Conservation (phyloP, 2,888 invertebrate species). For the Ophioninae sp. region DNA sequence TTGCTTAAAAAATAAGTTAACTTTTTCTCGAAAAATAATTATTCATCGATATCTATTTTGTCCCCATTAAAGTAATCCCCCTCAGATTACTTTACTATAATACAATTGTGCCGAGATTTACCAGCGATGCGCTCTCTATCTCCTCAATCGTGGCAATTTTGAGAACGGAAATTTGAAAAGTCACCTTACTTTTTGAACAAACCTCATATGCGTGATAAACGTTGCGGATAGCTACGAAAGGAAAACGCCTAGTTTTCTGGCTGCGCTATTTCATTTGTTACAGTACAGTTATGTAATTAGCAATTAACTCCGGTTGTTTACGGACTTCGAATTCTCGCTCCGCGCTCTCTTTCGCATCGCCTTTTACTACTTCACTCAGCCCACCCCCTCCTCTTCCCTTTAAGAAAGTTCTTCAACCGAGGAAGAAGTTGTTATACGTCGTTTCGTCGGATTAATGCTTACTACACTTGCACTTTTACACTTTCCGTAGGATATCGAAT, state of each 20-base stretch:
- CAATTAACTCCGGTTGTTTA: conserved; percentile 38
- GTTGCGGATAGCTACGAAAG: neutral
- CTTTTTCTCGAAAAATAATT: no score
- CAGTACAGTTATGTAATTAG: conserved; percentile 49
- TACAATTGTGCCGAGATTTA: no score
- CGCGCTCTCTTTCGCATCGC: conserved; percentile 2
- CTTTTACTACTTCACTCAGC: neutral
- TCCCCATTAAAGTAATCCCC: no score
- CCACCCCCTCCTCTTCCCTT: neutral
- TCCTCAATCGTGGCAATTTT: no score
- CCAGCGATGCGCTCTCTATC: no score
- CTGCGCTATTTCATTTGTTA: conserved; percentile 11
- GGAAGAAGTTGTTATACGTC: conserved; percentile 4
- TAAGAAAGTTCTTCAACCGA: conserved; percentile 11
- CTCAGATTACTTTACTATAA: no score
- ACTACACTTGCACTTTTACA: conserved; percentile 16
- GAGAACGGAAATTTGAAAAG: no score
- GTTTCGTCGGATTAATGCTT: neutral
- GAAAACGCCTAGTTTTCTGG: neutral
- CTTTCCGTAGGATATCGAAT: conserved; percentile 3
- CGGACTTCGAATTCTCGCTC: conserved; percentile 11
- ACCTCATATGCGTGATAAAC: neutral
- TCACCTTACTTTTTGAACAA: no score
- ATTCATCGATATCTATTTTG: no score
- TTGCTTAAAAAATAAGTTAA: no score